Conservation (phyloP, 2,113 vertebrate genomes). For the Pseudonaja textilis region DNA sequence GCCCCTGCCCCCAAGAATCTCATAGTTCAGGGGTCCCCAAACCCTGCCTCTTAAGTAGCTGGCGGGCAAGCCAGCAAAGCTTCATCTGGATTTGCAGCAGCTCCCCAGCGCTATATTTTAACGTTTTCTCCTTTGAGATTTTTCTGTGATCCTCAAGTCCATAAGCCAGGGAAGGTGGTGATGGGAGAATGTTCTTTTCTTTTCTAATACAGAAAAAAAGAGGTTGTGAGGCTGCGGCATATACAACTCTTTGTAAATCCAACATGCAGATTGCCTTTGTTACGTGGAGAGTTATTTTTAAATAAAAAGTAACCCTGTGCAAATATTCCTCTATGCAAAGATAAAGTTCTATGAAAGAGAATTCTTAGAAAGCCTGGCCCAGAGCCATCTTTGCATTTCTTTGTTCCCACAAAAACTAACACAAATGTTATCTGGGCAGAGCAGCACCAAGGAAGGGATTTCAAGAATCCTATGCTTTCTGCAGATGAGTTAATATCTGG, state of each 20-base stretch:
- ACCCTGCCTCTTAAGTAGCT: too few relatives aligned
- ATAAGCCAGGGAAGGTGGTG: too few relatives aligned
- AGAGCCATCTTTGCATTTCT: neutral
- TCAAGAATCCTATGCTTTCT: neutral
- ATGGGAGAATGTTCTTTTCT: neutral
- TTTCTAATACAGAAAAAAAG: neutral
- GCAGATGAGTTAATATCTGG: neutral
- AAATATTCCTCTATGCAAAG: neutral
- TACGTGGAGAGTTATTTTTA: neutral
- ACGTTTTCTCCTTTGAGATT: neutral
- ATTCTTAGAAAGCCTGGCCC: conserved; percentile 35
- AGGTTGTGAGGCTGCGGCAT: neutral
- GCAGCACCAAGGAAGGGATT: neutral
- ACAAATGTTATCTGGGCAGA: neutral
- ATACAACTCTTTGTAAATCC: neutral
- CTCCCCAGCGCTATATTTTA: neutral
- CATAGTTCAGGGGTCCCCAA: neutral
- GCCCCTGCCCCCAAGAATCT: neutral
- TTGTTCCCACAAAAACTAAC: neutral
- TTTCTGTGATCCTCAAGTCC: neutral
- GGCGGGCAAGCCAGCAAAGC: too few relatives aligned
- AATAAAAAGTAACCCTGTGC: neutral
- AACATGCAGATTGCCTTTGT: neutral
- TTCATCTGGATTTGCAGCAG: too few relatives aligned
- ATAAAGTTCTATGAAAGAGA: neutral